Evolutionary conservation across 2,888 invertebrate genomes (phyloP).

Genomic region (Campaea margaritaria): DNA sequence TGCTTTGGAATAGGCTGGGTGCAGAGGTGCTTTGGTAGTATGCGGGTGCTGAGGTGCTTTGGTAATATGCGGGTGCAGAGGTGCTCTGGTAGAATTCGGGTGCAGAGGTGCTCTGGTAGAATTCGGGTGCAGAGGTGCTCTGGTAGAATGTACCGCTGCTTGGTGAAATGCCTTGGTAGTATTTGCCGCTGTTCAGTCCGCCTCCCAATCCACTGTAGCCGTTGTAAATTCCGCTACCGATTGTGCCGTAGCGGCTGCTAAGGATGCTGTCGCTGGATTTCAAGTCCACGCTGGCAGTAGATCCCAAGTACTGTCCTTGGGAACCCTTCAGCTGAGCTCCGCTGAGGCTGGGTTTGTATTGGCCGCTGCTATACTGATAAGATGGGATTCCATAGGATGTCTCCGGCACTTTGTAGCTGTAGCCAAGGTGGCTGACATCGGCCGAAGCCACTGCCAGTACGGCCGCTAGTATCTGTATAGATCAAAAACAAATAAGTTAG

Average conservation of each 20-base stretch:
- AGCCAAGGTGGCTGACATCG: slow-evolving; percentile 66
- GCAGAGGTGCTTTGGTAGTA: slow-evolving; percentile 1
- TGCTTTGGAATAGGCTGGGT: slow-evolving; percentile 1
- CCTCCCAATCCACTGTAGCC: slow-evolving; percentile 12
- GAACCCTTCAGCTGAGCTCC: slow-evolving; percentile 41
- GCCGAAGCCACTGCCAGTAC: slow-evolving; percentile 63
- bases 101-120: slow-evolving; percentile 4
- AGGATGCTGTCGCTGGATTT: slow-evolving; percentile 22
- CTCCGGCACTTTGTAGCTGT: slow-evolving; percentile 73
- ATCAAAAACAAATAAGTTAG: slow-evolving; percentile 22
- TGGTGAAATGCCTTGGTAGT: slow-evolving; percentile 12
- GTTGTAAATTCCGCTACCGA: slow-evolving; percentile 15
- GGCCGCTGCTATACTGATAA: slow-evolving; percentile 51
- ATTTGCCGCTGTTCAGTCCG: slow-evolving; percentile 27
- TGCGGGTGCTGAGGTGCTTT: slow-evolving; percentile 8
- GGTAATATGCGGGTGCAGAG: slow-evolving; percentile 9
- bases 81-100: slow-evolving; percentile 6
- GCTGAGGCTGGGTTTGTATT: slow-evolving; percentile 47
- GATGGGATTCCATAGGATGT: slow-evolving; percentile 74
- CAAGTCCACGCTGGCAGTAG: slow-evolving; percentile 35
- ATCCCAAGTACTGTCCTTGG: slow-evolving; percentile 38
- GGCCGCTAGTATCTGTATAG: slow-evolving; percentile 65
- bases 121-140: slow-evolving; percentile 7
- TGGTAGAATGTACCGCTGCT: slow-evolving; percentile 14
- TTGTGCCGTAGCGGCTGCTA: slow-evolving; percentile 10